phyloP scores from a whole-genome alignment of 1,140 invertebrate genomes.

The Drosophila persimilis region DNA sequence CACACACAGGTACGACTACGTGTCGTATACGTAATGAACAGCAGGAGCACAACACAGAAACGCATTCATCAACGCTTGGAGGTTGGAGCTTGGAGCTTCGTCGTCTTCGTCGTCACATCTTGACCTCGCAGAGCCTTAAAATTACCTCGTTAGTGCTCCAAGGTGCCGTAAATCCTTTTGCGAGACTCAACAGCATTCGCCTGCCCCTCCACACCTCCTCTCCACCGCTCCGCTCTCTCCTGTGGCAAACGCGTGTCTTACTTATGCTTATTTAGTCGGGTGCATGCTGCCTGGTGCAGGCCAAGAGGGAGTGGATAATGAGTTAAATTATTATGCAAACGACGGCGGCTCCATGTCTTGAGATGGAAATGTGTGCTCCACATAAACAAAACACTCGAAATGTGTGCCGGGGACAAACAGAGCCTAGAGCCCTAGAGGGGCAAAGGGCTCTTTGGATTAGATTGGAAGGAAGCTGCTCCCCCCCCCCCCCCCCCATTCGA shows the following conservation, averaged over 20 bases:
- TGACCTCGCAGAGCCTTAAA: slow-evolving; percentile 35
- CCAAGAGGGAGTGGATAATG: slow-evolving; percentile 46
- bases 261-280: slow-evolving; percentile 70
- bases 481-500: slow-evolving; percentile 11
- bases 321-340: slow-evolving; percentile 80
- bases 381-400: slow-evolving; percentile 71
- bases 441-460: slow-evolving; percentile 22
- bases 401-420: slow-evolving; percentile 72
- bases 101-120: slow-evolving; percentile 17
- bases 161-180: slow-evolving; percentile 43
- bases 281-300: slow-evolving; percentile 13
- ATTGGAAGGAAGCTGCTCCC: slow-evolving; percentile 3
- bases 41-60: slow-evolving; percentile 14
- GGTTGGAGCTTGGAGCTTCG: background rate
- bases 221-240: background rate
- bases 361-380: slow-evolving; percentile 50
- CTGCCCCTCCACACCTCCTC: background rate
- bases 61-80: slow-evolving; percentile 26
- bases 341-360: slow-evolving; percentile 58
- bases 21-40: slow-evolving; percentile 46
- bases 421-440: slow-evolving; percentile 22
- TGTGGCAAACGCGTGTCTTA: slow-evolving; percentile 55
- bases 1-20: slow-evolving; percentile 31
- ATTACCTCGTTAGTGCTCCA: slow-evolving; percentile 49
- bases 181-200: slow-evolving; percentile 14